Conservation (phyloP, 2,888 invertebrate genomes). For the Ceratothoa steindachneri region DNA sequence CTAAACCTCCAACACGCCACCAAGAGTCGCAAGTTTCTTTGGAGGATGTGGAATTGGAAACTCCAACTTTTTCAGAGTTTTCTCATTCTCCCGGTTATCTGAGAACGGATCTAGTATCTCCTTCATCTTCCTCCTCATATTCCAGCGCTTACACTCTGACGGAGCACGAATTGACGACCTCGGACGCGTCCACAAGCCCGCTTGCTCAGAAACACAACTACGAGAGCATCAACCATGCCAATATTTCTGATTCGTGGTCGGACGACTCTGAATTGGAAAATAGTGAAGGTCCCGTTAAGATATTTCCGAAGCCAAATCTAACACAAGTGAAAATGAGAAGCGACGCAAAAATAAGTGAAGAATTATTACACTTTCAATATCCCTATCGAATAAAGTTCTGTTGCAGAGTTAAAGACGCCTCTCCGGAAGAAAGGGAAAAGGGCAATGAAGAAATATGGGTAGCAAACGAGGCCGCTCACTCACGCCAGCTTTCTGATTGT, state of each 20-base stretch:
- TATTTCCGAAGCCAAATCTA: no score
- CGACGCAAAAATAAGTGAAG: neutral
- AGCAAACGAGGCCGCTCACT: conserved; percentile 31
- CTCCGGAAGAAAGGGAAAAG: conserved; percentile 29
- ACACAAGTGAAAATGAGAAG: neutral
- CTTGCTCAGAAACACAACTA: neutral
- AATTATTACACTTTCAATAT: no score
- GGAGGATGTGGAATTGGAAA: neutral
- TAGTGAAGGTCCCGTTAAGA: neutral
- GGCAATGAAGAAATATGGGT: conserved; percentile 44
- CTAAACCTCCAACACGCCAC: neutral
- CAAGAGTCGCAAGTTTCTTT: neutral
- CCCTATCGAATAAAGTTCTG: no score
- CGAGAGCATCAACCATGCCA: neutral
- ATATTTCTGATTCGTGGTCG: neutral
- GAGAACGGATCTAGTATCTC: neutral
- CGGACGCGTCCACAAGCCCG: neutral
- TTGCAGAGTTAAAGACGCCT: no score
- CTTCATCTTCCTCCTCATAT: conserved; percentile 26
- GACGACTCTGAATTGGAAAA: neutral
- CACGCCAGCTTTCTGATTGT: neutral
- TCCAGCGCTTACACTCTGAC: conserved; percentile 42
- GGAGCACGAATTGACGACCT: conserved; percentile 16
- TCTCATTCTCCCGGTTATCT: neutral
- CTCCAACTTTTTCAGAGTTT: neutral